These are phyloP conservation scores for Daphoenositta chrysoptera DNA, from an alignment of 2,113 vertebrate species.

Conservation along the genomic window DNA sequence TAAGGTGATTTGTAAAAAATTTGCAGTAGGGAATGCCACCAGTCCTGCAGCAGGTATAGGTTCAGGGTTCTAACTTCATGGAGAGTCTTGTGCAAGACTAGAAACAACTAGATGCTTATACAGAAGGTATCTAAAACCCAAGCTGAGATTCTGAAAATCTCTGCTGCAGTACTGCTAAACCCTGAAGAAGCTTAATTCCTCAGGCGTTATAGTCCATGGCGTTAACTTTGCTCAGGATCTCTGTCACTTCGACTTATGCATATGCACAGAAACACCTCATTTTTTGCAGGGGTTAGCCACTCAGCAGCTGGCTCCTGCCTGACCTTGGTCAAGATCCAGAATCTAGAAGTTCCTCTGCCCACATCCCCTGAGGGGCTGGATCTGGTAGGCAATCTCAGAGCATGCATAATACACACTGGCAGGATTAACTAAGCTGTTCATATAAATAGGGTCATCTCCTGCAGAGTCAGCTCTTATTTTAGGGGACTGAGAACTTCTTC, in stretches of 20 bases:
- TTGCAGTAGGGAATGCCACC: not conserved
- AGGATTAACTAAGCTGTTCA: not conserved
- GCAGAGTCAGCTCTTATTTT: not conserved
- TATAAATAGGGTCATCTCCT: not conserved
- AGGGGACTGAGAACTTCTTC: not conserved
- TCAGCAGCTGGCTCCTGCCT: conserved; percentile 34
- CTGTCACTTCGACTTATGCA: not conserved
- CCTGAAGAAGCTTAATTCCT: not conserved
- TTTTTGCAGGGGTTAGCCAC: conserved; percentile 44
- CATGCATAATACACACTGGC: not conserved
- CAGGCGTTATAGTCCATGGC: fast-evolving
- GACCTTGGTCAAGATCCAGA: conserved; percentile 41
- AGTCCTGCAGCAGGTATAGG: not conserved
- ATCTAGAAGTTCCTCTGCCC: conserved; percentile 45
- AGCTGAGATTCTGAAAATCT: not conserved
- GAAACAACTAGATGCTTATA: not conserved
- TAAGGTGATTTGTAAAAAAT: not conserved
- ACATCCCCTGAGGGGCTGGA: conserved; percentile 40
- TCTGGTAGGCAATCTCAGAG: conserved; percentile 50
- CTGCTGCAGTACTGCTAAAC: not conserved
- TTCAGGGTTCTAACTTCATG: not conserved
- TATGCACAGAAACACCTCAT: conserved; percentile 17
- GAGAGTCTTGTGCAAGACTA: not conserved
- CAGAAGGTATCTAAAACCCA: not conserved
- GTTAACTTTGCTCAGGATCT: not conserved